A percentile compares a stretch with the other conserved stretches of the same genome.
These are phyloP conservation scores for Pararge aegeria DNA, from an alignment of 1,140 invertebrate genomes.

Conservation along the genomic window DNA sequence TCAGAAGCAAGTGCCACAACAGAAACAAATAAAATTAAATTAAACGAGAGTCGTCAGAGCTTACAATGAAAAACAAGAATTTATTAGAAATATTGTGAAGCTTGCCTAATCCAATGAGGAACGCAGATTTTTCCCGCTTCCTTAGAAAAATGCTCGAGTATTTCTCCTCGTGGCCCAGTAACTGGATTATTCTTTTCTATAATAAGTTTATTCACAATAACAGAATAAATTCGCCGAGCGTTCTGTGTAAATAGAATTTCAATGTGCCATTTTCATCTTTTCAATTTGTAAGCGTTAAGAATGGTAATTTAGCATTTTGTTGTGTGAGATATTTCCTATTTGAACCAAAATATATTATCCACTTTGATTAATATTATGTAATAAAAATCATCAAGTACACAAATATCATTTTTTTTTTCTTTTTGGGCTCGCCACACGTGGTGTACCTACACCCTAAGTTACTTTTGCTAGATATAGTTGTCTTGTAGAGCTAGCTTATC, in stretches of 20 bases:
- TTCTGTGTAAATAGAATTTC: slow-evolving; percentile 38
- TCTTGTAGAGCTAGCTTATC: too few relatives aligned
- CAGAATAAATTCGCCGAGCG: slow-evolving; percentile 50
- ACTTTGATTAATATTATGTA: too few relatives aligned
- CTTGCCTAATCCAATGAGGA: slow-evolving; percentile 63
- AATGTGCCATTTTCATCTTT: slow-evolving; percentile 32
- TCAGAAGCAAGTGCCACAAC: neutral
- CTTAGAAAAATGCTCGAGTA: slow-evolving; percentile 46
- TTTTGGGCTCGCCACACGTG: too few relatives aligned
- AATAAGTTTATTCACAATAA: slow-evolving; percentile 73
- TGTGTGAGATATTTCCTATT: slow-evolving; percentile 10
- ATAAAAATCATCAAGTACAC: too few relatives aligned
- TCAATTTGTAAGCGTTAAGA: slow-evolving; percentile 24
- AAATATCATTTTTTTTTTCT: too few relatives aligned
- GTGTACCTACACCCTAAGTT: too few relatives aligned
- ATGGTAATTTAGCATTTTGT: slow-evolving; percentile 28
- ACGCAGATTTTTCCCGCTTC: slow-evolving; percentile 47
- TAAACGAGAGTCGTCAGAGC: slow-evolving; percentile 18
- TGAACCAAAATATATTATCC: neutral
- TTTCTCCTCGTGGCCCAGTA: slow-evolving; percentile 46
- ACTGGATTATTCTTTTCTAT: slow-evolving; percentile 72
- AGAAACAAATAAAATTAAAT: slow-evolving; percentile 17
- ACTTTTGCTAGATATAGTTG: too few relatives aligned
- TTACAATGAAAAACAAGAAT: slow-evolving; percentile 68
- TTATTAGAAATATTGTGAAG: slow-evolving; percentile 71